phyloP scores from a whole-genome alignment of 2,797 vertebrate genomes.

The Eurystomus glaucurus region DNA sequence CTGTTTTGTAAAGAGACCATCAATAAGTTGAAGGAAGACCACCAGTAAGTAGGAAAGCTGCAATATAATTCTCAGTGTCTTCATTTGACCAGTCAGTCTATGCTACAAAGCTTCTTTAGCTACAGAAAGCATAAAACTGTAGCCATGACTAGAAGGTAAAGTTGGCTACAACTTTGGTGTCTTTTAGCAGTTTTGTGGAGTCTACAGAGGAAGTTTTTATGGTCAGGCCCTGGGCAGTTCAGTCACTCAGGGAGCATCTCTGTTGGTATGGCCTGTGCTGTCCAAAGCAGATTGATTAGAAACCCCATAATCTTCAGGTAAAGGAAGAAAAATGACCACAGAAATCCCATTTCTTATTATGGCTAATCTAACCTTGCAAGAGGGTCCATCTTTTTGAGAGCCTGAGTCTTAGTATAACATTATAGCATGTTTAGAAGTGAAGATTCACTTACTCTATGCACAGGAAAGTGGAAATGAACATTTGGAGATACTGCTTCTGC shows the following conservation, averaged over 20 bases:
- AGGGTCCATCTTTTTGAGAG: neutral
- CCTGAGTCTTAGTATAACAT: neutral
- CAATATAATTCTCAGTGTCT: neutral
- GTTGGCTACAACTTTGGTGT: neutral
- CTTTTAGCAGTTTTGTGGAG: neutral
- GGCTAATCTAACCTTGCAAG: neutral
- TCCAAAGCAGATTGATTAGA: neutral
- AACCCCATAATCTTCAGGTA: neutral
- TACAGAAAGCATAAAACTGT: neutral
- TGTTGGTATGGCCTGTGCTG: neutral
- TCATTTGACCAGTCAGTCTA: neutral
- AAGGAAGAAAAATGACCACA: neutral
- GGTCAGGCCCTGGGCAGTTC: neutral
- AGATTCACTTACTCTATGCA: neutral
- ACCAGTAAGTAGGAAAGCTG: conserved; percentile 6
- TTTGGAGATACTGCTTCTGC: neutral
- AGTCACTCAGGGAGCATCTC: neutral
- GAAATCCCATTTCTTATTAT: neutral
- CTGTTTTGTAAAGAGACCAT: neutral
- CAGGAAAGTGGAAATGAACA: neutral
- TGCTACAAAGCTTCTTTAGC: neutral
- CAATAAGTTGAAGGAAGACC: conserved; percentile 11
- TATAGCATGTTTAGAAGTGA: neutral
- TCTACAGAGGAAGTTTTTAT: neutral
- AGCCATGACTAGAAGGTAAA: neutral